Base-by-base conservation (phyloP, 2,888 invertebrate genomes). In the Drepana falcataria region DNA sequence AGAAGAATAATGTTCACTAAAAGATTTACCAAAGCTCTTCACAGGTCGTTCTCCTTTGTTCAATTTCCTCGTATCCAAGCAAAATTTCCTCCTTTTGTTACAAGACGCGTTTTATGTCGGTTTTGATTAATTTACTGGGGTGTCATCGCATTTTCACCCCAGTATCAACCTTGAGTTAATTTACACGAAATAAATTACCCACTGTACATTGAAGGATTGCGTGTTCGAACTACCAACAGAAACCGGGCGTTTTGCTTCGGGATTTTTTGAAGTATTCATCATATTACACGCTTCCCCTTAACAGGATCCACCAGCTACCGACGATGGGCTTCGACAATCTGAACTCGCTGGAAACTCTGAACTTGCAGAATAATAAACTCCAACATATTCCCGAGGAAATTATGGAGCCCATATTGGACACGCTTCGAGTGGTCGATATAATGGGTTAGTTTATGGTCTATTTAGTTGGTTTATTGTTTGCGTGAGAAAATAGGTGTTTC, bases 381-480 rank as follows among this genome's bases (percentile, higher is more conserved):
- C 93, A 93, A 64, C 95, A 95, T 65, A 94, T 97, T 65, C 94
- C 96, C 0, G 96, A 96, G 75, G 97, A 97, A 77, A 95, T 97
- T 52, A 97, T 96, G 94, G 96, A 97, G 77, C 96, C 96, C 21
- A 94, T 97, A 59, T 93, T 97, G 68, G 97, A 97, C 79, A 97
- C 97, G 0, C 91, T 97, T 7, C 93, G 95, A 67, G 95, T 96
- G 59, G 94, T 97, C 64, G 97, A 97, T 84, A 95, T 97, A 63
- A 97, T 96, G 93, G 97, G 97, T 97, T 90, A 59, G 83, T 71
- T 58, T 51, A 48, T 48, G 35, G 6, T 35, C 21, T 21, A 21
- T 21, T 21, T 37, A 21, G 21, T 21, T 21, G 21, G 21, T 21
- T 21, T 21, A 21, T 21, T 21, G 21, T 21, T 21, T 21, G 21